A percentile compares a stretch with the other conserved stretches of the same genome.
These are phyloP conservation scores for Orcinus orca DNA, from an alignment of 2,113 vertebrate genomes.

Conservation along the genomic window DNA sequence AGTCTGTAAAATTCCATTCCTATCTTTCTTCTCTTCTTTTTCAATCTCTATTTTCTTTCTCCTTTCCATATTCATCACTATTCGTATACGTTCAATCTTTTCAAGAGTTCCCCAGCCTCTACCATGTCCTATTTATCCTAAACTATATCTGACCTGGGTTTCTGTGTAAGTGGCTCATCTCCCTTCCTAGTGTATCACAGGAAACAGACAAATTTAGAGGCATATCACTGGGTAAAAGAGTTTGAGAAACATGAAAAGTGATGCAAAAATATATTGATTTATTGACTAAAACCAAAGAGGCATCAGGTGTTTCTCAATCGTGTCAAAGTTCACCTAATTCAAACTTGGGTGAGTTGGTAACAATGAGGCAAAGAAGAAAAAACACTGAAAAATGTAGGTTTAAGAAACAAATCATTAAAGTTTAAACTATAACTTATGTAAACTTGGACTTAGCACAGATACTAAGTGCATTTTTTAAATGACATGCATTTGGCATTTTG, in stretches of 20 bases:
- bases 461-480: slow-evolving; percentile 6
- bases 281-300: not conserved
- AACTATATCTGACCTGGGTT: not conserved
- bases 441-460: not conserved
- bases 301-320: not conserved
- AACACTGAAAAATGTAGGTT: not conserved
- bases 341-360: not conserved
- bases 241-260: not conserved
- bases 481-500: not conserved
- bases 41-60: not conserved
- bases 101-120: not conserved
- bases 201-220: not conserved
- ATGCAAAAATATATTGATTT: not conserved
- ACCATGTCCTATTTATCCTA: not conserved
- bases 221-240: not conserved
- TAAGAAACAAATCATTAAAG: not conserved
- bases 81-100: not conserved
- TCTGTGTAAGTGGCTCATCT: not conserved
- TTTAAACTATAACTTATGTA: not conserved
- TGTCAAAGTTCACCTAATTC: slow-evolving; percentile 12
- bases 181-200: not conserved
- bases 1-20: not conserved
- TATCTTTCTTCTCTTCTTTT: not conserved
- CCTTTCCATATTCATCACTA: not conserved
- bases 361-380: not conserved